Conservation (phyloP, 2,113 vertebrate genomes). For the Scartelaos histophorus region DNA sequence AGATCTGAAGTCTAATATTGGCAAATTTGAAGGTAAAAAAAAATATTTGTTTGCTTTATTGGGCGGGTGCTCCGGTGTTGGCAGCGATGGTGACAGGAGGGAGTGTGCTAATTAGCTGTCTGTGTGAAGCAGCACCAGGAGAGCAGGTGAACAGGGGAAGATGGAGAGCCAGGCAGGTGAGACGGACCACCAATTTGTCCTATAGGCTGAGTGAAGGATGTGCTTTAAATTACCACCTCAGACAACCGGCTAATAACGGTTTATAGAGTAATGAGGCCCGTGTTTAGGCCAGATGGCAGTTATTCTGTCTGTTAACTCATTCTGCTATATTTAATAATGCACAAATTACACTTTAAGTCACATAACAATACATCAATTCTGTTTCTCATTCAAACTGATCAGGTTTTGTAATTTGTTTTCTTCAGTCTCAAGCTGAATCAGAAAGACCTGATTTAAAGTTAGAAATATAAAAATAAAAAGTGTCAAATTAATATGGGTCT, state of each 20-base stretch:
- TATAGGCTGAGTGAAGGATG: slow-evolving; percentile 36
- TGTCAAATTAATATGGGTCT: neutral
- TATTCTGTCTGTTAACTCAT: slow-evolving; percentile 24
- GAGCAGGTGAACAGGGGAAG: slow-evolving; percentile 52
- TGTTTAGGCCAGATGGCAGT: slow-evolving; percentile 22
- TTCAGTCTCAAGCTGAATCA: neutral
- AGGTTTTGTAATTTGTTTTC: neutral
- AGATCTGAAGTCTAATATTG: neutral
- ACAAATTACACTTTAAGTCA: slow-evolving; percentile 20
- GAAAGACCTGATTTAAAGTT: neutral
- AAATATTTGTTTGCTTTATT: slow-evolving; percentile 41
- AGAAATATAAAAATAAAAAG: neutral
- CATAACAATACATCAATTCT: neutral
- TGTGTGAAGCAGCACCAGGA: slow-evolving; percentile 65
- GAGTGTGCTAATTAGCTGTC: slow-evolving; percentile 77
- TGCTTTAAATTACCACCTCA: neutral
- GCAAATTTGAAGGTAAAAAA: slow-evolving; percentile 2
- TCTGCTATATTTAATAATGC: slow-evolving; percentile 28
- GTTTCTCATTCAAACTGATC: neutral
- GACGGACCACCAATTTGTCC: slow-evolving; percentile 61
- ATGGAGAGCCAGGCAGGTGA: slow-evolving; percentile 43
- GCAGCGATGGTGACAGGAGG: slow-evolving; percentile 62
- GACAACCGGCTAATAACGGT: slow-evolving; percentile 13
- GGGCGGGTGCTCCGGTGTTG: slow-evolving; percentile 57
- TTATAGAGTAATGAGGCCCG: slow-evolving; percentile 20